Base-by-base conservation (phyloP, 2,888 invertebrate species). In the Perizoma affinitatum region DNA sequence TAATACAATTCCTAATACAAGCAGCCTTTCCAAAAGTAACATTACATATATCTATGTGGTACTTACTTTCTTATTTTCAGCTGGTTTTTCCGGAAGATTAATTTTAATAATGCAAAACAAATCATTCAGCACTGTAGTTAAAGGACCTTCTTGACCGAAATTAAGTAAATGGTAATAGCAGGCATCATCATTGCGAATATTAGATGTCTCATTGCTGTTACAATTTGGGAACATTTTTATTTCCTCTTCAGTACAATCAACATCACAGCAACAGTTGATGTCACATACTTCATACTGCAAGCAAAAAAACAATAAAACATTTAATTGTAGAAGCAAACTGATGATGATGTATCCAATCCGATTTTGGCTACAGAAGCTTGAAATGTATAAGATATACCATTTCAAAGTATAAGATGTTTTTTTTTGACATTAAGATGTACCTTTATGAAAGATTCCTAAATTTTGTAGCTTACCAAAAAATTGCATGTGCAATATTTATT, bases 211-310 rank as follows among this genome's bases (percentile, higher is more conserved):
- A 33, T 50, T 61, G 58, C 85, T 82, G 52, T 80, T 75, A 78
- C 97, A 97, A 61, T 86, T 79, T 34, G 58, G 61, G 11, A 93
- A 90, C 83, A 97, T 96, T 59, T 84, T 76, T 60, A 90, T 88
- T 71, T 96, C 95, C 54, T 87, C 86, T 35, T 87, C 83, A 7
- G 93, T 86, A 77, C 97, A 97, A 72, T 97, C 96, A 49, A 74
- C 76, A 82, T 97, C 97, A 82, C 97, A 97, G 78, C 97, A 97
- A 78, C 97, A 97, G 81, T 96, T 96, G 54, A 96, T 93, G 84
- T 97, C 96, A 86, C 97, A 97, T 42, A 90, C 87, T 70, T 91
- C 87, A 51, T 85, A 84, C 95, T 96, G 82, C 6, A 86, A 69
- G 10, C 22, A 58, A 51, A 54, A 65, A 49, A 38, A n/a, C n/a